Percentiles rank a stretch among this genome's conserved stretches.
Evolutionary conservation across 2,888 invertebrate genomes (phyloP).

Genomic region (Lithosia quadra): DNA sequence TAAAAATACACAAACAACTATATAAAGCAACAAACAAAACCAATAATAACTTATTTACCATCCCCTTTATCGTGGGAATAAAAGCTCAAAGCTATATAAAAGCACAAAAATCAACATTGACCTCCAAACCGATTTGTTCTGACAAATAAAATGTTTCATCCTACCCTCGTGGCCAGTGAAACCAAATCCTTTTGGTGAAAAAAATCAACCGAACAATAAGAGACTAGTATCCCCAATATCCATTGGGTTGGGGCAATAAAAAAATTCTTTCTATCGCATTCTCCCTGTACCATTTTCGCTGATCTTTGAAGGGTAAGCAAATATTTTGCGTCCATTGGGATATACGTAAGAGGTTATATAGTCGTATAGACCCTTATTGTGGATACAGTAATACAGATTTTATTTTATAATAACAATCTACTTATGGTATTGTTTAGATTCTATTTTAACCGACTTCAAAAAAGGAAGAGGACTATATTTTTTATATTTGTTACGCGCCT

Average conservation of each 20-base stretch:
- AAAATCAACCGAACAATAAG: slow-evolving; percentile 39
- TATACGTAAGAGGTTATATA: background rate
- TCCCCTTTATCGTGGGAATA: slow-evolving; percentile 10
- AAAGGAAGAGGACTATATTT: too few species aligned
- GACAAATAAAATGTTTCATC: slow-evolving; percentile 37
- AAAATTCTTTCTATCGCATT: slow-evolving; percentile 32
- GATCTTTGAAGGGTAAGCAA: slow-evolving; percentile 13
- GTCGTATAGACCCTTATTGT: background rate
- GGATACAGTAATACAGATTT: background rate
- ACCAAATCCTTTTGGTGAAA: slow-evolving; percentile 37
- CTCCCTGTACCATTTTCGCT: background rate
- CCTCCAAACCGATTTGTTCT: slow-evolving; percentile 33
- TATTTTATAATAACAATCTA: background rate
- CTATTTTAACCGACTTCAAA: too few species aligned
- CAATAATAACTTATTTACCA: slow-evolving; percentile 1
- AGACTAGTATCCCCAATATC: slow-evolving; percentile 32
- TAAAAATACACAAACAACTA: background rate
- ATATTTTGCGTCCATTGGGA: slow-evolving; percentile 9
- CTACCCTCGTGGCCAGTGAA: slow-evolving; percentile 31
- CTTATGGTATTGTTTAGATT: background rate
- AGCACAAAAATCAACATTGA: slow-evolving; percentile 30
- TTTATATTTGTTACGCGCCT: too few species aligned
- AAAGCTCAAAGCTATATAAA: slow-evolving; percentile 21
- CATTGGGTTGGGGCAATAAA: slow-evolving; percentile 37
- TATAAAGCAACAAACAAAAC: background rate